Evolutionary conservation across 2,888 invertebrate species (phyloP), one percentile per base, ranked within the genome.

Genomic region (Schizaphis graminum): DNA sequence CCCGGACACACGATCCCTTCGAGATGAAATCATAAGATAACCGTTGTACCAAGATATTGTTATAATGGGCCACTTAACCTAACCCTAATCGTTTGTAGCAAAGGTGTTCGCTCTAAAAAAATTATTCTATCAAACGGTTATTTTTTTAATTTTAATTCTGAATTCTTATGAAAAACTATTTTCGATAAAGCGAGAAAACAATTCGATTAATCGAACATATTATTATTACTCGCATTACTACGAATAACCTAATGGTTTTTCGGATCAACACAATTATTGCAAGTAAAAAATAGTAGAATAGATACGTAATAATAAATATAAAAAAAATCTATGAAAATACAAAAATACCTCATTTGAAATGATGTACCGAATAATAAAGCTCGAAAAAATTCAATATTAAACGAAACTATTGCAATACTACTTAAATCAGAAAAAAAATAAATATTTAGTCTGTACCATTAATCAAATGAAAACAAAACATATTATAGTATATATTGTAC

Each of bases 1-100:
- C 98, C 98, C 0, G 97, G 97, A 95, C 98, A 98, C 57, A 77
- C 91, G 93, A 91, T 94, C 49, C 67, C 91, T 94, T 89, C 49
- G 87, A 24, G 49, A 89, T 28, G 84, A 61, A 84, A 91, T 88
- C n/a, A 87, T 11, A 91, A 44, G 24, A 91, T 88, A 53, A 77
- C 41, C 26, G 53, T 94, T 91, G 35, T 35, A 35, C 35, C 21
- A 35, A 16, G 8, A 16, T 10, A 24, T 77, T 77, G 2, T 41
- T 77, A 41, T 77, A 41, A 77, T 21, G 35, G 21, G 77, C 21
- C 77, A 16, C 1, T 16, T 35, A 21, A 35, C 35, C 77, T 57
- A 57, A 26, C 10, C 57, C 35, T 53, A 53, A 53, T 21, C 53
- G n/a, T 7, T 35, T 7, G 16, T 35, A 67, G 16, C 16, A 35